Base-by-base conservation (phyloP, 2,888 invertebrate genomes). In the Luperina nickerlii region DNA sequence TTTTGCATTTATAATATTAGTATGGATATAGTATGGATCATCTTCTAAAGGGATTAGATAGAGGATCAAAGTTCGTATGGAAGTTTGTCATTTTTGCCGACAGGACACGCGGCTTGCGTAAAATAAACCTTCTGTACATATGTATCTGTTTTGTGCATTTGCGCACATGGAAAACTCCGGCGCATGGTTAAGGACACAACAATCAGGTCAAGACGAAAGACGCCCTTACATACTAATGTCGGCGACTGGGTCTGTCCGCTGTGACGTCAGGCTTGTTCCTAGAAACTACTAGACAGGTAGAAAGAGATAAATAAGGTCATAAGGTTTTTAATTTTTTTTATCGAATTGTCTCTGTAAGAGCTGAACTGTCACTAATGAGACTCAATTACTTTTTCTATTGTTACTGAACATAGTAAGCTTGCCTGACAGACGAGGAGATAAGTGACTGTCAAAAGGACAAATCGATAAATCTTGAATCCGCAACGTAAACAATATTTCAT, bases 141-240 rank as follows among this genome's bases (percentile, higher is more conserved):
- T 32, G 3, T 48, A n/a, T 45, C 20, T 65, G 5, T 60, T 63
- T 27, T 67, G 42, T 70, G 72, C 67, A 77, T 75, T 45, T 78
- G 85, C 74, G 79, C 85, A 79, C 76, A 86, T 87, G 86, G 86
- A 78, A 76, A 87, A 73, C 83, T 78, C 86, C 86, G 75, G 74
- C 81, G 82, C 88, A 90, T 85, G 87, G 90, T 86, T 91, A 91
- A 93, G 94, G 94, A 91, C 93, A 87, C 81, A 68, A 82, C 88
- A 93, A 92, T 88, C 90, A 89, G 94, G 93, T 93, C 93, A 93
- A 93, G 91, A 90, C 86, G 90, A 91, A 84, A 83, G 82, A 86
- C 81, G 87, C 84, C 88, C 90, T 90, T 86, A 91, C 91, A 92
- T 92, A 93, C 92, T 92, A 92, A 90, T 90, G 82, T 69, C 73